Conservation (phyloP, 2,113 vertebrate genomes). For the Struthio camelus region DNA sequence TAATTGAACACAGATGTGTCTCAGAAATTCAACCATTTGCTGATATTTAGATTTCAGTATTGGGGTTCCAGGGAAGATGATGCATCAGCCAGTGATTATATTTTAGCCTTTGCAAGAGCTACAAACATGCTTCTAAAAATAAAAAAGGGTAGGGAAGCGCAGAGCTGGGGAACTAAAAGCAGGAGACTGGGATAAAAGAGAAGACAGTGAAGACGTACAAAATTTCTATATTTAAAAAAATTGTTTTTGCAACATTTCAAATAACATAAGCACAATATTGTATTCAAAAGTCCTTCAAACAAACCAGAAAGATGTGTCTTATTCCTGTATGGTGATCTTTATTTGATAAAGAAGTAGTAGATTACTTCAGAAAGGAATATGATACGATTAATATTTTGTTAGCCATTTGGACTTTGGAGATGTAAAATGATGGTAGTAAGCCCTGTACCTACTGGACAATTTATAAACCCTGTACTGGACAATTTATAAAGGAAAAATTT, state of each 20-base stretch:
- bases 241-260: background rate
- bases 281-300: background rate
- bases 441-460: background rate
- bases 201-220: background rate
- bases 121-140: slow-evolving; percentile 68
- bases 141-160: background rate
- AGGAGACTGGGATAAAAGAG: background rate
- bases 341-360: background rate
- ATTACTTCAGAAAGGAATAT: background rate
- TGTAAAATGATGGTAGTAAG: background rate
- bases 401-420: background rate
- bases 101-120: slow-evolving; percentile 72
- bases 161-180: slow-evolving; percentile 5
- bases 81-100: slow-evolving; percentile 69
- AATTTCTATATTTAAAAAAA: background rate
- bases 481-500: background rate
- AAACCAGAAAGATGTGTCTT: background rate
- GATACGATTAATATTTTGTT: background rate
- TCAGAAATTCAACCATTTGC: slow-evolving; percentile 75
- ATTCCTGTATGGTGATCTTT: background rate
- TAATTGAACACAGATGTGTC: slow-evolving; percentile 79
- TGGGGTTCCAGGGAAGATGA: slow-evolving; percentile 73
- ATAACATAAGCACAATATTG: background rate
- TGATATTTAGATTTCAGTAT: slow-evolving; percentile 78
- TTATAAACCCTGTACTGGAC: background rate